A percentile compares a stretch with the other conserved stretches of the same genome.
phyloP scores from a whole-genome alignment of 2,113 vertebrate genomes.

The Marmota flaviventris region DNA sequence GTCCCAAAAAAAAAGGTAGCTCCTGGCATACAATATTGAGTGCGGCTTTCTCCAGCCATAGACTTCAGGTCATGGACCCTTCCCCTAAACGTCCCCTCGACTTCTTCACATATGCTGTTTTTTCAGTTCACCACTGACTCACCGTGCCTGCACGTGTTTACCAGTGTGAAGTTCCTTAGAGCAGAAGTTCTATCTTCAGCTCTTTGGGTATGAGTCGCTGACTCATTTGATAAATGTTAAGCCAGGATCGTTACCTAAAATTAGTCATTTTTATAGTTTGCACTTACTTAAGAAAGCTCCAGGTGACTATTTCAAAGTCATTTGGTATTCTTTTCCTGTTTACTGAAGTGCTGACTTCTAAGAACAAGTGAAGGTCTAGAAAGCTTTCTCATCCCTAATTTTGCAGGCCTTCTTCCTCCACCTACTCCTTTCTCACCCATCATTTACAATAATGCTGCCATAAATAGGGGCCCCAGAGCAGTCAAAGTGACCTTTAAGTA shows the following conservation, averaged over 20 bases:
- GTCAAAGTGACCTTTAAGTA: not conserved
- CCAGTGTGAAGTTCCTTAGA: not conserved
- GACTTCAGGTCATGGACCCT: not conserved
- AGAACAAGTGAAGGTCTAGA: constrained; percentile 37
- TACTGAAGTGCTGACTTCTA: constrained; percentile 40
- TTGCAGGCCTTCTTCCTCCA: constrained; percentile 32
- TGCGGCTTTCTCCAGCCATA: not conserved
- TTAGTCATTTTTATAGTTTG: constrained; percentile 7
- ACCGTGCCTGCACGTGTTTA: not conserved
- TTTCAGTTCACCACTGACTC: not conserved
- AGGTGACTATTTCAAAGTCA: constrained; percentile 13
- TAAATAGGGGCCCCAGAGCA: constrained; percentile 12
- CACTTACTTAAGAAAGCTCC: constrained; percentile 3
- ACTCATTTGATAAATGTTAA: not conserved
- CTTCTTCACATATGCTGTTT: not conserved
- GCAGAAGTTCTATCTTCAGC: not conserved
- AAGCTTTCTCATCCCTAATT: not conserved
- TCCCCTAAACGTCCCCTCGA: no score
- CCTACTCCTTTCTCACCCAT: constrained; percentile 61
- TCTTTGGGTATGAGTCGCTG: not conserved
- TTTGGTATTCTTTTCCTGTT: not conserved
- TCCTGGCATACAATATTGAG: not conserved
- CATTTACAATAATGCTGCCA: not conserved
- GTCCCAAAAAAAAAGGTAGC: not conserved
- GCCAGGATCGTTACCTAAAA: constrained; percentile 8